Percentiles rank a stretch among this genome's conserved stretches.
phyloP scores from a whole-genome alignment of 2,113 vertebrate genomes.

The Nothocercus julius region DNA sequence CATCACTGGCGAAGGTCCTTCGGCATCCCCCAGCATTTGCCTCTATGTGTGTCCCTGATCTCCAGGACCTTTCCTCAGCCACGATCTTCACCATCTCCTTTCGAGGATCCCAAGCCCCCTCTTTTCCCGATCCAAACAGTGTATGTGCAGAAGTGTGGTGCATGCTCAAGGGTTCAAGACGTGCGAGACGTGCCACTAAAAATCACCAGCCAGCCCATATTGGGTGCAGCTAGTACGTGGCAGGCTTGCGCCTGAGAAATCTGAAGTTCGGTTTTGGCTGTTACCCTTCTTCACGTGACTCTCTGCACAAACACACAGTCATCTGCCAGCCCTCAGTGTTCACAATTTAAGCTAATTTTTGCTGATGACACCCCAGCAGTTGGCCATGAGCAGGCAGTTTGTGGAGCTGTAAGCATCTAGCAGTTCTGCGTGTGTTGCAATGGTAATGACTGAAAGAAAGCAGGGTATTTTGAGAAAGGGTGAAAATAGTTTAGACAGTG shows the following conservation, averaged over 20 bases:
- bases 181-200: too few species aligned
- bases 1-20: too few species aligned
- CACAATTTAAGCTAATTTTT: background rate
- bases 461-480: background rate
- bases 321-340: background rate
- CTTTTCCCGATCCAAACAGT: fast-evolving
- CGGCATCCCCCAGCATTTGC: background rate
- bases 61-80: background rate
- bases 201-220: background rate
- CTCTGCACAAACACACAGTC: background rate
- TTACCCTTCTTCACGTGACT: background rate
- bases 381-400: background rate
- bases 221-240: background rate
- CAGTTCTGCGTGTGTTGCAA: background rate
- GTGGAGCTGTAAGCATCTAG: background rate
- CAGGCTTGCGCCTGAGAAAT: background rate
- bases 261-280: background rate
- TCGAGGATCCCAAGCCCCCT: background rate
- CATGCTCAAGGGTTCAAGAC: too few species aligned
- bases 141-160: fast-evolving
- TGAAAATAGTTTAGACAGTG: background rate
- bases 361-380: background rate
- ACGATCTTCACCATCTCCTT: background rate
- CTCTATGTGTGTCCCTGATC: background rate
- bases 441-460: background rate